Evolutionary conservation across 1,140 invertebrate species (phyloP).

Genomic region (Caenorhabditis remanei): DNA sequence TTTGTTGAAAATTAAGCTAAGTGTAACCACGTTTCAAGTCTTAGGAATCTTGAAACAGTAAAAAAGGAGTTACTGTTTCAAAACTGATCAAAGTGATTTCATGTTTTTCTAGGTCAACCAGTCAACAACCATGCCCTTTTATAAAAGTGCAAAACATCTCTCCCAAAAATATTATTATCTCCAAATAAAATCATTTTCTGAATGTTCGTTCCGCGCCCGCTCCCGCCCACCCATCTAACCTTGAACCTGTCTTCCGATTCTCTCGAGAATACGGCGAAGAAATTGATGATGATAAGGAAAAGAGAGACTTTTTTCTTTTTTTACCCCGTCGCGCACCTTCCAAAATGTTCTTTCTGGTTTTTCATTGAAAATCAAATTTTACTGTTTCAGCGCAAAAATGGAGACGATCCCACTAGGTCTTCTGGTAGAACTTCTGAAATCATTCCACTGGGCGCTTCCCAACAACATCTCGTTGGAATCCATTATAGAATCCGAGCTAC

Average conservation of each 20-base stretch:
- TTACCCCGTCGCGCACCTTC: not conserved
- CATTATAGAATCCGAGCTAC: not conserved
- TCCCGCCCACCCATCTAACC: not conserved
- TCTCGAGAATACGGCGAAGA: not conserved
- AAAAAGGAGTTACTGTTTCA: too few relatives aligned
- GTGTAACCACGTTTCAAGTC: too few relatives aligned
- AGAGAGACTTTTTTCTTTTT: not conserved
- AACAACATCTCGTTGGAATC: not conserved
- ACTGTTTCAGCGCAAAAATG: not conserved
- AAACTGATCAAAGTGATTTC: too few relatives aligned
- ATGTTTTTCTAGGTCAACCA: too few relatives aligned
- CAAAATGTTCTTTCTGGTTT: too few relatives aligned
- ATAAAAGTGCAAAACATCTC: too few relatives aligned
- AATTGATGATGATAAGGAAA: not conserved
- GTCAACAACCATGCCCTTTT: too few relatives aligned
- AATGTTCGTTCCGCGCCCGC: not conserved
- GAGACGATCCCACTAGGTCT: not conserved
- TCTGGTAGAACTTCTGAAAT: not conserved
- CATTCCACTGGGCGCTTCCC: not conserved
- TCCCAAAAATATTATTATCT: not conserved
- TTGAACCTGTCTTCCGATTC: constrained; percentile 4
- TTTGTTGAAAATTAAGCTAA: too few relatives aligned
- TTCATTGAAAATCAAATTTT: not conserved
- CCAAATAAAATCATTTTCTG: too few relatives aligned
- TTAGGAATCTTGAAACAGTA: too few relatives aligned